Evolutionary conservation across 2,888 invertebrate genomes (phyloP), one percentile per base, ranked within the genome.

Genomic region (Azorinus chamasolen): DNA sequence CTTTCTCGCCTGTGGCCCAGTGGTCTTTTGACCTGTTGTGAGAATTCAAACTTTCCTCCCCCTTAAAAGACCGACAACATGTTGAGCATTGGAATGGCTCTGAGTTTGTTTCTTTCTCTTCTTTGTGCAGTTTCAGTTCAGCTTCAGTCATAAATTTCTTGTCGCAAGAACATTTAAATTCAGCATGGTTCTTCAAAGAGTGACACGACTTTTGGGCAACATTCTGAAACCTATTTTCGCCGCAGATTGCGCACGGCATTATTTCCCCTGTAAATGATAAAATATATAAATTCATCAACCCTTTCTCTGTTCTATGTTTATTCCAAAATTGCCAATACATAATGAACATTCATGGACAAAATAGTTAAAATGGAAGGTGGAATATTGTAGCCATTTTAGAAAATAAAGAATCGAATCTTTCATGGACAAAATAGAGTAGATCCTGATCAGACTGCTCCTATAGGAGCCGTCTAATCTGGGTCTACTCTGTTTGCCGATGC

Each of bases 61-160:
- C 39, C 8, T 25, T 25, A 59, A 75, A 75, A 14, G 74, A 75
- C 10, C 69, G 69, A 14, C 74, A 75, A 22, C 74, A 75, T 20
- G 8, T 22, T 4, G 63, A 62, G 32, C 76, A 77, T n/a, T 41
- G 14, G 18, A 4, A 32, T 1, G 48, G 22, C n/a, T 77, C 66
- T 14, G 51, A 45, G 41, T 70, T 65, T n/a, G 12, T 22, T 20
- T 22, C 41, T 65, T 50, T 70, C 16, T 51, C 14, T 18, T 46
- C 22, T 20, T 61, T n/a, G 39, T 76, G 75, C 1, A 43, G 22
- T n/a, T 54, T 8, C 14, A 70, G 50, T 6, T 48, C 41, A 16
- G 53, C 37, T 12, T 61, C 46, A 8, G 53, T 53, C 37, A 65
- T 61, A 45, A 69, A 76, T 22, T 61, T 64, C n/a, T 54, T 51